phyloP scores from a whole-genome alignment of 2,113 vertebrate species.

The Gambusia affinis region DNA sequence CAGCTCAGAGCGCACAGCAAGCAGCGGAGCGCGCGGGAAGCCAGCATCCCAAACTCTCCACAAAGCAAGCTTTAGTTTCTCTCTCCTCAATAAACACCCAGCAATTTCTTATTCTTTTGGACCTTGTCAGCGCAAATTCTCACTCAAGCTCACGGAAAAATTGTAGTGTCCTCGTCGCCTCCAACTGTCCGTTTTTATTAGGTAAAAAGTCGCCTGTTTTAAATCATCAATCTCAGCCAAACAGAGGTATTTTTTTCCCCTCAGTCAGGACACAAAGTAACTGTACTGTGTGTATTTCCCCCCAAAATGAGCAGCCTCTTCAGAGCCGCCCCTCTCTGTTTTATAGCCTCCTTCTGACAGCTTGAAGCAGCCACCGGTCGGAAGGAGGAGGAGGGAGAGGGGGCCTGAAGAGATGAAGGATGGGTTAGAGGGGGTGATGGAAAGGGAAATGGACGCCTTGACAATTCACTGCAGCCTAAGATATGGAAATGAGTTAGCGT shows the following conservation, averaged over 20 bases:
- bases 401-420: slow-evolving; percentile 20
- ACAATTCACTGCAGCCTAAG: background rate
- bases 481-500: slow-evolving; percentile 42
- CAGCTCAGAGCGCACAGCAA: slow-evolving; percentile 73
- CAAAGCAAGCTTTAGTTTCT: background rate
- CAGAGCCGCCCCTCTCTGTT: slow-evolving; percentile 71
- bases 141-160: background rate
- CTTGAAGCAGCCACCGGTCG: slow-evolving; percentile 48
- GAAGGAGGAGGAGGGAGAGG: slow-evolving; percentile 34
- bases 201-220: background rate
- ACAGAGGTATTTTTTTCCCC: slow-evolving; percentile 4
- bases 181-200: slow-evolving; percentile 12
- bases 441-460: slow-evolving; percentile 47
- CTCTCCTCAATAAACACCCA: background rate
- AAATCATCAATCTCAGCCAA: slow-evolving; percentile 19
- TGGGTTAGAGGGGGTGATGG: slow-evolving; percentile 40
- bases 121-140: background rate
- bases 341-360: slow-evolving; percentile 76
- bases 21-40: slow-evolving; percentile 50
- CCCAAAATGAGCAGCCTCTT: slow-evolving; percentile 48
- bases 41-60: slow-evolving; percentile 67
- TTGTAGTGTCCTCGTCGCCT: background rate
- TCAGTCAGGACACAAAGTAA: background rate
- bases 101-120: background rate
- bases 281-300: slow-evolving; percentile 9